Base-by-base conservation (phyloP, 2,888 invertebrate species). In the Patella ulyssiponensis region DNA sequence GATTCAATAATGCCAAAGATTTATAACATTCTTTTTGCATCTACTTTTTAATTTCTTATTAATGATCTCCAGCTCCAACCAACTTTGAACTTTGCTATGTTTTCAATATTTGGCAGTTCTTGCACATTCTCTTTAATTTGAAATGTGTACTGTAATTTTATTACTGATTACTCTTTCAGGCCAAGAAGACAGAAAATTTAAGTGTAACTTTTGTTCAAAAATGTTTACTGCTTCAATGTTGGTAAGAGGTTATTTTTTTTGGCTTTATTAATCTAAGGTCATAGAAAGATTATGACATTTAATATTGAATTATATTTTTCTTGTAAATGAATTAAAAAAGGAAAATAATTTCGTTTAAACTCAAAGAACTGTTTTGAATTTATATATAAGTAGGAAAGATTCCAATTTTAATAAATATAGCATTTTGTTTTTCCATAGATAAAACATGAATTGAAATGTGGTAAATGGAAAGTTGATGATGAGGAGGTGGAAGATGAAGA, bases 191-290 rank as follows among this genome's bases (percentile, higher is more conserved):
- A 23, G 20, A 20, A 78, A 74, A 33, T 33, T 73, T 2, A 73
- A 70, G 0, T 81, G 81, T 58, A 76, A 76, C 5, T 72, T 72
- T 58, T 81, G 81, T 74, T 72, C 73, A 23, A 75, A 75, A 53
- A n/a, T 20, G 15, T 75, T 80, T 51, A 64, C 70, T 17, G 58
- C 72, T 27, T 64, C 76, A 20, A 79, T 75, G 70, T 58, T 80
- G 76, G 80, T 78, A 76, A 74, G 76, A 51, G 3, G 12, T 5
- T 11, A n/a, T 56, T 17, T 56, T 56, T n/a, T 17, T 12, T 15
- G 1, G 9, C 20, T 20, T 58, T 17, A 20, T 58, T 58, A 58
- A 20, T 20, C 11, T 20, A 4, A 11, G 2, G 58, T 20, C 58
- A 44, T 44, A 7, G 44, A n/a, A n/a, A n/a, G 7, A 44, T 44